Evolutionary conservation across 2,888 invertebrate species (phyloP).

Genomic region (Himalopsyche kuldschensis): DNA sequence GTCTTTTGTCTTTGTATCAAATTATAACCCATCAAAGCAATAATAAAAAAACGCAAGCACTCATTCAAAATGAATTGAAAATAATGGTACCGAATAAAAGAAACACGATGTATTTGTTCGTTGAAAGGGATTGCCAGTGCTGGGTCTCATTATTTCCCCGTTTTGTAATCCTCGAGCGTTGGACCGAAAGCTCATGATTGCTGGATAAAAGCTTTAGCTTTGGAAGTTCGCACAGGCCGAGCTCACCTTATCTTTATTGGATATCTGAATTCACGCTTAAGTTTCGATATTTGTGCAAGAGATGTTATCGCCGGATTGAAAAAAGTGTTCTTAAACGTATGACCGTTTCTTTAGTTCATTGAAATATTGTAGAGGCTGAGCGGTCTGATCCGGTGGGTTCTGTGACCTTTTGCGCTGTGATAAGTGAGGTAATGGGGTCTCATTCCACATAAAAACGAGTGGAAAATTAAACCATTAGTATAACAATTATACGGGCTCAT

Average conservation of each 20-base stretch:
- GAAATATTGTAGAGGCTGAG: slow-evolving; percentile 13
- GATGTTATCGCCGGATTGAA: slow-evolving; percentile 29
- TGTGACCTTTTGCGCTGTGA: not conserved
- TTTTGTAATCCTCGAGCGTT: not conserved
- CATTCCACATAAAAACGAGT: slow-evolving; percentile 12
- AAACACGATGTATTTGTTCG: not conserved
- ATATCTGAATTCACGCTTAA: slow-evolving; percentile 36
- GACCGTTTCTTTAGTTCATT: slow-evolving; percentile 25
- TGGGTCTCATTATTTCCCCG: not conserved
- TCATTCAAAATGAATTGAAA: not conserved
- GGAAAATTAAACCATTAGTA: slow-evolving; percentile 38
- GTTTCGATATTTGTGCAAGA: slow-evolving; percentile 31
- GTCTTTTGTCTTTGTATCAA: too few species aligned
- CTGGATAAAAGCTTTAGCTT: not conserved
- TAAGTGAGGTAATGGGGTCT: not conserved
- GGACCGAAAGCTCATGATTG: not conserved
- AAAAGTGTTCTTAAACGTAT: slow-evolving; percentile 31
- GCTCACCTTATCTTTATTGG: slow-evolving; percentile 32
- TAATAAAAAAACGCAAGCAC: too few species aligned
- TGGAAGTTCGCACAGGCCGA: slow-evolving; percentile 1
- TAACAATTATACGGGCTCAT: slow-evolving; percentile 32
- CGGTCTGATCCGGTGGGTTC: not conserved
- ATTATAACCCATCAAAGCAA: too few species aligned
- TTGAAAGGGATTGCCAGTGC: not conserved
- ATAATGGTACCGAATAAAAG: not conserved